A percentile compares a stretch with the other conserved stretches of the same genome.
phyloP scores from a whole-genome alignment of 2,797 vertebrate genomes.

The Hephaestus fuliginosus region DNA sequence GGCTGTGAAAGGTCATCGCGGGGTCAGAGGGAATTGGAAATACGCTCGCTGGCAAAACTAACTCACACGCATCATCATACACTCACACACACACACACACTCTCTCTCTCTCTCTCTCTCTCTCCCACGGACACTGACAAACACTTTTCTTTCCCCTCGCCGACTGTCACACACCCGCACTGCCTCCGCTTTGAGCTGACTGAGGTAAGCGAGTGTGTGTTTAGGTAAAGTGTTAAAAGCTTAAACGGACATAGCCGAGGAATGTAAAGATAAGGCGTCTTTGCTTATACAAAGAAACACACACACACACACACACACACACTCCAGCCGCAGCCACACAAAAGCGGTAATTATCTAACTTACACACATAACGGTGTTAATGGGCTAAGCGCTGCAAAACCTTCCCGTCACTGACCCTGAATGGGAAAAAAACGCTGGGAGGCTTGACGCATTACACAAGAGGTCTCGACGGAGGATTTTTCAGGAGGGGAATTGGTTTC shows the following conservation, averaged over 20 bases:
- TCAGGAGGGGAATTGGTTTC: neutral
- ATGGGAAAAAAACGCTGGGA: constrained; percentile 19
- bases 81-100: constrained; percentile 11
- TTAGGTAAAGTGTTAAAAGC: constrained; percentile 76
- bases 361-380: constrained; percentile 57
- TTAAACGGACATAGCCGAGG: constrained; percentile 72
- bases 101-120: too few species aligned
- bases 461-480: constrained; percentile 38
- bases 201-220: constrained; percentile 54
- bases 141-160: constrained; percentile 8
- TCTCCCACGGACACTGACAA: constrained; percentile 7
- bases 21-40: constrained; percentile 79
- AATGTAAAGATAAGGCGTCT: constrained; percentile 77
- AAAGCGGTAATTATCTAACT: constrained; percentile 57
- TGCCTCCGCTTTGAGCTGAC: constrained; percentile 26
- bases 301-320: constrained; percentile 37
- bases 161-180: constrained; percentile 20
- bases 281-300: constrained; percentile 53
- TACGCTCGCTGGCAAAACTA: constrained; percentile 37
- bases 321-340: neutral
- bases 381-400: constrained; percentile 54
- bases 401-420: constrained; percentile 22
- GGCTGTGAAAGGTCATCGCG: constrained; percentile 66
- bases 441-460: constrained; percentile 53
- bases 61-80: constrained; percentile 45